A percentile compares a stretch with the other conserved stretches of the same genome.
phyloP scores from a whole-genome alignment of 2,888 invertebrate species.

The Cataglyphis livida region DNA sequence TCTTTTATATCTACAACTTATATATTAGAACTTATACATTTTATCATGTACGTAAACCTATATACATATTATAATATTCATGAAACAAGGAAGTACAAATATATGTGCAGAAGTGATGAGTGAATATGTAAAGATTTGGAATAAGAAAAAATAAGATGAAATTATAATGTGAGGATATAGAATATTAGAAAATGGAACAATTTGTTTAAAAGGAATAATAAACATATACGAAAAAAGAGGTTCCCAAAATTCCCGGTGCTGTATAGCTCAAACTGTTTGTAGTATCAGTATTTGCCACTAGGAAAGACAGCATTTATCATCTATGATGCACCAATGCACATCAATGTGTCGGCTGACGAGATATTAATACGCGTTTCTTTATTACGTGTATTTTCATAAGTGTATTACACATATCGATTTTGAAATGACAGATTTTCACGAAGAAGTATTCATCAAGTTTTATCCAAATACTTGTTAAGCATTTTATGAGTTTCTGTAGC shows the following conservation, averaged over 20 bases:
- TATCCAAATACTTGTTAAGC: background rate
- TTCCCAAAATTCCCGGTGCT: background rate
- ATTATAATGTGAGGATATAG: background rate
- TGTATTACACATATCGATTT: background rate
- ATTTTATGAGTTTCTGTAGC: background rate
- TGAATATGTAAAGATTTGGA: too few relatives aligned
- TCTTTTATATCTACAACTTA: conserved; percentile 55
- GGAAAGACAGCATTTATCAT: background rate
- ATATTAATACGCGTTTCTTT: background rate
- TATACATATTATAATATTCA: background rate
- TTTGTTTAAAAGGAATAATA: background rate
- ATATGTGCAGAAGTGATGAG: background rate
- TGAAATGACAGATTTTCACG: background rate
- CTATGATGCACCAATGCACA: background rate
- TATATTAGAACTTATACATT: conserved; percentile 45
- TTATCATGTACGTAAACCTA: conserved; percentile 30
- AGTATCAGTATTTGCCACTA: background rate
- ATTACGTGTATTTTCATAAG: background rate
- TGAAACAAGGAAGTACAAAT: background rate
- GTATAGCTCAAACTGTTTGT: background rate
- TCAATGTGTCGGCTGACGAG: background rate
- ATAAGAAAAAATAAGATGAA: background rate
- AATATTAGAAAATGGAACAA: background rate
- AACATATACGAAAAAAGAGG: background rate
- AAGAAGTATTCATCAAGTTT: background rate